Percentiles rank a stretch among this genome's conserved stretches.
Conservation (phyloP, 2,888 invertebrate genomes). For the Proisotoma minuta region DNA sequence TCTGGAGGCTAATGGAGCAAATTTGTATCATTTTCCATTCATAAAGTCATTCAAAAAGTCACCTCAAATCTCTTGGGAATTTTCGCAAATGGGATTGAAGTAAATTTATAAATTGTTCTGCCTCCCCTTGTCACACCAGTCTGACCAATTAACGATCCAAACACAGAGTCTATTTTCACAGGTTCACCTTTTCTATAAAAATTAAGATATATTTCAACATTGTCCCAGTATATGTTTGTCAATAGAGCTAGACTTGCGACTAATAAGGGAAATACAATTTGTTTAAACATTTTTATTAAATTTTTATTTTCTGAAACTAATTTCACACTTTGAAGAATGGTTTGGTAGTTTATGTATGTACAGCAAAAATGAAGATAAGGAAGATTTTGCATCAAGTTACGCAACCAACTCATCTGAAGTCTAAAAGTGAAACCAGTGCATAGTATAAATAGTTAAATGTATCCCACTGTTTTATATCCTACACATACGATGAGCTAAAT, state of each 20-base stretch:
- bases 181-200: constrained; percentile 17
- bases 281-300: constrained; percentile 18
- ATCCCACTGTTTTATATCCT: no score
- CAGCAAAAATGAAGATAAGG: no score
- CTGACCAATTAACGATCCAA: constrained; percentile 20
- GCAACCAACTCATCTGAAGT: no score
- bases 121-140: constrained; percentile 14
- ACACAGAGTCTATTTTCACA: constrained; percentile 14
- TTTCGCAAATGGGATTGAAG: constrained; percentile 20
- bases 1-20: constrained; percentile 24
- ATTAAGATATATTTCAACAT: constrained; percentile 6
- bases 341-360: no score
- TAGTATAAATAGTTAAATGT: no score
- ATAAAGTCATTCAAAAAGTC: neutral
- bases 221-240: constrained; percentile 16
- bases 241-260: constrained; percentile 16
- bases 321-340: no score
- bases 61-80: constrained; percentile 24
- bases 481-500: no score
- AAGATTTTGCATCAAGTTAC: no score
- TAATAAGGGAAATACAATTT: constrained; percentile 9
- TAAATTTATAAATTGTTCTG: constrained; percentile 14
- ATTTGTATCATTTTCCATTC: neutral
- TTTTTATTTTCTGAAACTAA: neutral
- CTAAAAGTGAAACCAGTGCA: no score